Conservation (phyloP, 2,888 invertebrate genomes). For the Brachyptera putata region DNA sequence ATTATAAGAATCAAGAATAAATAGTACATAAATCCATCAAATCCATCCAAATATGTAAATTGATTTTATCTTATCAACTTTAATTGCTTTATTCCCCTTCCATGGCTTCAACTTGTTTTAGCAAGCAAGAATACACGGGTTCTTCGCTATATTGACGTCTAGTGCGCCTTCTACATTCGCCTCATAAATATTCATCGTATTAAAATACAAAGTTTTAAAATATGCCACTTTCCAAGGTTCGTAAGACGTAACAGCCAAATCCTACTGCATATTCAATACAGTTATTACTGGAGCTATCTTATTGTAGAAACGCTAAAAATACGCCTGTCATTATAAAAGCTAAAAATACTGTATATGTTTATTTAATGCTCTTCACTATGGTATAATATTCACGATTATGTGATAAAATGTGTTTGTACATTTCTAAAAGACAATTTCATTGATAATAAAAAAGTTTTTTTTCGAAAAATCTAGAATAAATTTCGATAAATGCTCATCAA, state of each 20-base stretch:
- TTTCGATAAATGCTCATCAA: no score
- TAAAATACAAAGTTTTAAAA: conserved; percentile 17
- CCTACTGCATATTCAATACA: conserved; percentile 18
- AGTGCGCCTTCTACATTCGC: neutral
- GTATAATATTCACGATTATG: no score
- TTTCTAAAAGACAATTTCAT: no score
- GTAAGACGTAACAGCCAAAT: neutral
- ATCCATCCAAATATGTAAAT: neutral
- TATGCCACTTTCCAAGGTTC: conserved; percentile 9
- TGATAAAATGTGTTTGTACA: no score
- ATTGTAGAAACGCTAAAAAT: neutral
- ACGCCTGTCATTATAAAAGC: no score
- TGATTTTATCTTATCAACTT: conserved; percentile 26
- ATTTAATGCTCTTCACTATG: no score
- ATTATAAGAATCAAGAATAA: no score
- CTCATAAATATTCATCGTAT: conserved; percentile 19
- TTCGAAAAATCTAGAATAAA: no score
- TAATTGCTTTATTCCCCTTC: conserved; percentile 27
- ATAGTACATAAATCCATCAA: no score
- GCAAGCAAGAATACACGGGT: neutral
- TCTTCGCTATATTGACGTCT: conserved; percentile 11
- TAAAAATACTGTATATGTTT: no score
- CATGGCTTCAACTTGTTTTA: conserved; percentile 1
- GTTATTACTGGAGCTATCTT: neutral
- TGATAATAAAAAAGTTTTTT: no score